Evolutionary conservation across 2,797 vertebrate genomes (phyloP), one percentile per base, ranked within the genome.

Genomic region (Pampus argenteus): DNA sequence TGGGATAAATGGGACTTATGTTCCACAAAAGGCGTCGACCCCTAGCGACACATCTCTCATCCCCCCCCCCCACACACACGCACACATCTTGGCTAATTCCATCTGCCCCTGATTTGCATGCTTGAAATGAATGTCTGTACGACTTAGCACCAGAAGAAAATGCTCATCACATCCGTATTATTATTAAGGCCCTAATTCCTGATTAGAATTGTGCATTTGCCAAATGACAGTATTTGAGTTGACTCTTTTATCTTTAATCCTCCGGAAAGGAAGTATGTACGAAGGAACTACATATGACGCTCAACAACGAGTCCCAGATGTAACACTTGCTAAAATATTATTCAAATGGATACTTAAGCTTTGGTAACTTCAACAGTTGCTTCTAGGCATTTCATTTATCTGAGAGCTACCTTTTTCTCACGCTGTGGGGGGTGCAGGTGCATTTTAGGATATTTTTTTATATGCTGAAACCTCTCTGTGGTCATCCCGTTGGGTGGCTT

Each of bases 1-100:
- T 89, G 56, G 90, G 88, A 93, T 93, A 94, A 94, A 94, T 88
- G 91, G 83, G 87, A 91, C 85, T 93, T 92, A 89, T 91, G 91
- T 87, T 93, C 85, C 82, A 92, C 88, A 92, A 91, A 91, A 93
- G 85, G 76, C 70, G 2, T 86, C 78, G 85, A 92, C 84, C 86
- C 88, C 83, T 81, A 29, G 84, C 72, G 77, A 91, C 90, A 86
- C 75, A 69, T 83, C 83, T 83, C 76, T 88, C 88, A 82, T 85
- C 84, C 88, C 73, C 83, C 77, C n/a, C n/a, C n/a, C n/a, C n/a
- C n/a, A n/a, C n/a, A n/a, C n/a, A n/a, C n/a, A n/a, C n/a, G 76
- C 83, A 63, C 82, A 67, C 80, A 80, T 87, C 77, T 77, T 57
- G 61, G 85, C 77, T 89, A 90, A 93, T 92, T 93, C 89, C 87